phyloP scores from a whole-genome alignment of 1,140 invertebrate species.

The Euglossa dilemma region DNA sequence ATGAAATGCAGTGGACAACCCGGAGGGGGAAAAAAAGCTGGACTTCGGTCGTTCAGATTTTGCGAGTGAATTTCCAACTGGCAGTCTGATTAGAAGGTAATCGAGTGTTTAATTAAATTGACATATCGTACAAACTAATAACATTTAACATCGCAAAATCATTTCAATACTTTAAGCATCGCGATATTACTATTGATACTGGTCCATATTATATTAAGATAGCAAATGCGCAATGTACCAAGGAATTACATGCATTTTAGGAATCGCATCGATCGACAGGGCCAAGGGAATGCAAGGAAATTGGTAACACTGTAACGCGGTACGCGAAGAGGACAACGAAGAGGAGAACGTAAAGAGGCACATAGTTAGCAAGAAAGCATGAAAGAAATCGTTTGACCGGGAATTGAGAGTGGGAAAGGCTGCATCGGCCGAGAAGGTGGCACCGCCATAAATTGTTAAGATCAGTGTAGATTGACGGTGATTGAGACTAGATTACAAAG shows the following conservation, averaged over 20 bases:
- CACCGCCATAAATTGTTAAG: slow-evolving; percentile 61
- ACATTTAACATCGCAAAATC: no score
- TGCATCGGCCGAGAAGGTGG: slow-evolving; percentile 56
- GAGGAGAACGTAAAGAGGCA: no score
- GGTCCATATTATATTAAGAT: no score
- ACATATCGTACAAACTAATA: background rate
- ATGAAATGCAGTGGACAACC: slow-evolving; percentile 31
- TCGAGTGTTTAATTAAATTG: background rate
- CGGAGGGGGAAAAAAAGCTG: background rate
- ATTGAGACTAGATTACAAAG: slow-evolving; percentile 76
- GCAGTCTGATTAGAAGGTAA: background rate
- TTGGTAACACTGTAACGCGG: background rate
- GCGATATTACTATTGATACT: background rate
- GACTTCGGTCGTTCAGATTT: background rate
- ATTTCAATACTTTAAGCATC: background rate
- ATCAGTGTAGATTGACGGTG: slow-evolving; percentile 72
- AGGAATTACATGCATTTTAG: no score
- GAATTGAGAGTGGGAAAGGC: slow-evolving; percentile 18
- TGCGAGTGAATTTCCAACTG: background rate
- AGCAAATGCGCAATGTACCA: no score
- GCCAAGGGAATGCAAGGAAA: background rate
- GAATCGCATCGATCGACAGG: no score
- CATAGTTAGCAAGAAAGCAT: background rate
- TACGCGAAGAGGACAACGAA: background rate
- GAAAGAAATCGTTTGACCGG: slow-evolving; percentile 11